Conservation (phyloP, 2,888 invertebrate genomes). For the Mimas tiliae region DNA sequence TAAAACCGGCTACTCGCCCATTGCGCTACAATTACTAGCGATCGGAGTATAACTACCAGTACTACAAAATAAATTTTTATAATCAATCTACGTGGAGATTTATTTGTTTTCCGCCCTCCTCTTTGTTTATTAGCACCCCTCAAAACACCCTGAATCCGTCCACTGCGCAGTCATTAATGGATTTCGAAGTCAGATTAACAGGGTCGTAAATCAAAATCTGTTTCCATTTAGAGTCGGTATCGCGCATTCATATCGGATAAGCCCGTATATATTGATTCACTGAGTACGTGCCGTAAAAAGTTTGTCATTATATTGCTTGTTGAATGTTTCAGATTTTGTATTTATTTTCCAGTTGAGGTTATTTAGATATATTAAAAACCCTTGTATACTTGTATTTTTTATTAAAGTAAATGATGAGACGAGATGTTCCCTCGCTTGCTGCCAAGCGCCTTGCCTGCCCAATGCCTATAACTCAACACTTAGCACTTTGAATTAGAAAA, state of each 20-base stretch:
- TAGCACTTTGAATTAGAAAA: too few relatives aligned
- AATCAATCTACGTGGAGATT: not conserved
- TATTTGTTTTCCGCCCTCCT: not conserved
- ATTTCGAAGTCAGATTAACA: slow-evolving; percentile 45
- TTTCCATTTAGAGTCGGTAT: slow-evolving; percentile 41
- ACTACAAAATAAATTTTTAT: too few relatives aligned
- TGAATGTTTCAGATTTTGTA: too few relatives aligned
- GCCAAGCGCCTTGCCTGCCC: too few relatives aligned
- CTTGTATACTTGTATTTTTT: too few relatives aligned
- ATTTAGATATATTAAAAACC: too few relatives aligned
- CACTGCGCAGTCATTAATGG: slow-evolving; percentile 43
- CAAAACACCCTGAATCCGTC: slow-evolving; percentile 4
- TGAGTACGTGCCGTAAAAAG: slow-evolving; percentile 8
- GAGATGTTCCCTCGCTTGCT: too few relatives aligned
- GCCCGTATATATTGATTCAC: slow-evolving; percentile 11
- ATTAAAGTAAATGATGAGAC: too few relatives aligned
- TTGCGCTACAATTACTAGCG: too few relatives aligned
- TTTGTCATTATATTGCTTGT: not conserved
- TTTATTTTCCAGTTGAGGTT: not conserved
- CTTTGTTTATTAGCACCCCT: slow-evolving; percentile 7
- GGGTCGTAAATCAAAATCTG: slow-evolving; percentile 51
- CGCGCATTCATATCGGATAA: slow-evolving; percentile 29
- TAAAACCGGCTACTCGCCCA: too few relatives aligned
- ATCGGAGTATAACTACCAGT: too few relatives aligned
- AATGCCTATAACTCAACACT: too few relatives aligned